phyloP scores from a whole-genome alignment of 2,888 invertebrate genomes.

The Synanthedon vespiformis region DNA sequence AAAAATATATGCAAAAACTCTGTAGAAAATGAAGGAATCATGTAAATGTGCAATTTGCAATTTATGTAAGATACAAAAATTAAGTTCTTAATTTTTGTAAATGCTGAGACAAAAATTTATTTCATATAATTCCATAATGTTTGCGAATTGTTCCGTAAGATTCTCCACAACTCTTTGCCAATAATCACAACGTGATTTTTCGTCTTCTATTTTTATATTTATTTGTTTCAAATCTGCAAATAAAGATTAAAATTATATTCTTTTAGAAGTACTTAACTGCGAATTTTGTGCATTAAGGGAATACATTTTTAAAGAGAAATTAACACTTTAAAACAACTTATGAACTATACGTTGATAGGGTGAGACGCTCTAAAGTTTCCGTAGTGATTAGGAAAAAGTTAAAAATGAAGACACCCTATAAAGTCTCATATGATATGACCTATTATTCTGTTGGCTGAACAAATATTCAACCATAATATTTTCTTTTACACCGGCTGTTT shows the following conservation, averaged over 20 bases:
- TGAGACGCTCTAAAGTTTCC: too few relatives aligned
- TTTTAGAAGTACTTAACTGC: too few relatives aligned
- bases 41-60: too few relatives aligned
- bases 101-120: slow-evolving; percentile 33
- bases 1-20: too few relatives aligned
- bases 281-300: not conserved
- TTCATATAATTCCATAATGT: slow-evolving; percentile 34
- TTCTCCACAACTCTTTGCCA: slow-evolving; percentile 27
- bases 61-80: too few relatives aligned
- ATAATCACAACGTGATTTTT: slow-evolving; percentile 21
- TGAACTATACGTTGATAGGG: not conserved
- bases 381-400: too few relatives aligned
- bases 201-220: slow-evolving; percentile 45
- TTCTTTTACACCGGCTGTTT: too few relatives aligned
- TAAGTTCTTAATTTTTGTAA: slow-evolving; percentile 41
- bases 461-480: too few relatives aligned
- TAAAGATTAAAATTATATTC: not conserved
- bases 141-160: slow-evolving; percentile 29
- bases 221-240: slow-evolving; percentile 43
- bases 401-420: too few relatives aligned
- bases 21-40: too few relatives aligned
- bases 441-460: too few relatives aligned
- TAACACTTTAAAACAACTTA: not conserved
- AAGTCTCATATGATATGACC: too few relatives aligned
- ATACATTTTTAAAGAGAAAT: not conserved